Evolutionary conservation across 2,797 vertebrate genomes (phyloP).

Genomic region (Phrynocephalus forsythii): DNA sequence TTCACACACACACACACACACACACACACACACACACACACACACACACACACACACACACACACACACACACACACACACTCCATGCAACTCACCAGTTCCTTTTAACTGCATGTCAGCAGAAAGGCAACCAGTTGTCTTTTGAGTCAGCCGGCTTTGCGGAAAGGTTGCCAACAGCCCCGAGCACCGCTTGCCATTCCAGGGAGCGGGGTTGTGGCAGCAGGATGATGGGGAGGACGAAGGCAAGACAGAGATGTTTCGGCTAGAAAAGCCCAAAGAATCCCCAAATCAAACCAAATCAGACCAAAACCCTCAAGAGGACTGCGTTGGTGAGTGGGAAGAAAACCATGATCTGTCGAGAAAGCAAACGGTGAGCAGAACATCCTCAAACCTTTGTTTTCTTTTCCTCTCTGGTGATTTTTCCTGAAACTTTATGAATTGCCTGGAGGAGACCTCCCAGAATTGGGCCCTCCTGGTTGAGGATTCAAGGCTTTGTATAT

Average conservation of each 20-base stretch:
- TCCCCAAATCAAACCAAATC: background rate
- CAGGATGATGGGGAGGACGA: background rate
- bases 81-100: slow-evolving; percentile 26
- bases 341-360: slow-evolving; percentile 73
- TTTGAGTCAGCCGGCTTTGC: slow-evolving; percentile 27
- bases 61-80: background rate
- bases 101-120: slow-evolving; percentile 46
- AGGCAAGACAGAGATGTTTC: too few species aligned
- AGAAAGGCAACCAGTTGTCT: slow-evolving; percentile 17
- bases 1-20: too few species aligned
- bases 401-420: background rate
- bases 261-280: background rate
- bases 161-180: background rate
- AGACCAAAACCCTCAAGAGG: background rate
- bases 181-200: background rate
- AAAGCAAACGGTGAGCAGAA: slow-evolving; percentile 74
- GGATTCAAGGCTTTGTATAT: background rate
- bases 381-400: too few species aligned
- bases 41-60: too few species aligned
- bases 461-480: too few species aligned
- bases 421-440: background rate
- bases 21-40: too few species aligned
- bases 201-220: background rate
- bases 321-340: background rate
- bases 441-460: too few species aligned